Evolutionary conservation across 2,113 vertebrate species (phyloP).

Genomic region (Phaetusa simplex): DNA sequence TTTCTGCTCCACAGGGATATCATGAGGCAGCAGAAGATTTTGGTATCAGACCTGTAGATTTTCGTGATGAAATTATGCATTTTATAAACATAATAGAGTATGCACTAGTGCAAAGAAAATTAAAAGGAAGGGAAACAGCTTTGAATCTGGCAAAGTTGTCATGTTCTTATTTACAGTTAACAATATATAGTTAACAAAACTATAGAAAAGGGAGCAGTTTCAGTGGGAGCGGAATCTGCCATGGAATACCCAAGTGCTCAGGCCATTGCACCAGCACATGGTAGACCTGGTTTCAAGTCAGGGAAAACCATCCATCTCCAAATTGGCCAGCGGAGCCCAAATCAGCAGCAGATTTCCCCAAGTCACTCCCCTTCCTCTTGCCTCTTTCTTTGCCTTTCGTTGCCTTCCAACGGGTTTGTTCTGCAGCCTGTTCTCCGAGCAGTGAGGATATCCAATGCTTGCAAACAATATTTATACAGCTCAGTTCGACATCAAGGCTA

Average conservation of each 20-base stretch:
- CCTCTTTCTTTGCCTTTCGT: neutral
- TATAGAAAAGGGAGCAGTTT: neutral
- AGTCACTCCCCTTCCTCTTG: neutral
- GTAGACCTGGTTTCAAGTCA: neutral
- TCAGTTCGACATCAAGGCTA: neutral
- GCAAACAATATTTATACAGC: neutral
- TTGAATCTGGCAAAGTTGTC: neutral
- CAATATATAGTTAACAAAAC: neutral
- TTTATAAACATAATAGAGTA: neutral
- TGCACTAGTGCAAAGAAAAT: neutral
- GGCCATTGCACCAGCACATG: neutral
- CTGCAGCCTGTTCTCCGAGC: neutral
- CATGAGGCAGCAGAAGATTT: neutral
- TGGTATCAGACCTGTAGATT: neutral
- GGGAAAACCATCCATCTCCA: neutral
- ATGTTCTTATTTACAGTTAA: neutral
- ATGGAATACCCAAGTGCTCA: neutral
- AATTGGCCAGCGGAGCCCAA: neutral
- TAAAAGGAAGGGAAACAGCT: neutral
- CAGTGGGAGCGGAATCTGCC: neutral
- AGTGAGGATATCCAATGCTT: neutral
- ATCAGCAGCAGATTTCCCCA: neutral
- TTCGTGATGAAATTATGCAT: neutral
- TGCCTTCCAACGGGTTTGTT: rapidly evolving
- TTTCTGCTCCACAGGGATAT: neutral